Evolutionary conservation across 2,113 vertebrate genomes (phyloP), one percentile per base, ranked within the genome.

Genomic region (Marcusenius ussheri): DNA sequence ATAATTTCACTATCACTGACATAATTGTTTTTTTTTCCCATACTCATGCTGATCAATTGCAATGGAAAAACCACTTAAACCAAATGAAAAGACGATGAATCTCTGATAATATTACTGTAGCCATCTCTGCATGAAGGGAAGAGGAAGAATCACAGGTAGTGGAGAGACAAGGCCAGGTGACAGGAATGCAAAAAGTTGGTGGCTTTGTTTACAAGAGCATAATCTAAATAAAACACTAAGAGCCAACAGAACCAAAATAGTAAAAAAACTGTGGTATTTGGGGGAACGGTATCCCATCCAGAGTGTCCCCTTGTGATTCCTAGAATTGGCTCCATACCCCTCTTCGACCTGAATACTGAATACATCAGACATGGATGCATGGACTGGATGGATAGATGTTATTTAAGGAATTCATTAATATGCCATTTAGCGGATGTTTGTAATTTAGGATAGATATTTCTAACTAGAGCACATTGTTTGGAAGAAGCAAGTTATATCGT

Each of bases 1-100:
- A 91, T 91, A 35, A 91, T 90, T 91, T 90, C 66, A 87, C 85
- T 90, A 91, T 91, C 62, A 83, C 27, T 19, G 58, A 83, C 45
- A 8, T 90, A 90, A 92, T 90, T 90, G 89, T 51, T 86, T 89
- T 58, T 89, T 58, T 90, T 6, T 9, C 62, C 15, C 15, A n/a
- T 46, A 27, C 88, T 74, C 90, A 3, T 11, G 90, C 47, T 90
- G 90, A 84, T 90, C 51, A 77, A 39, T 91, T 87, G 83, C n/a
- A 53, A 86, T 84, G 56, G 53, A 89, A 90, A 88, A 91, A 42
- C 51, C 84, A 42, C 56, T 58, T 85, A 58, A 56, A 87, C 42
- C 83, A 84, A 49, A 88, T 74, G 83, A 88, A 62, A 88, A 66
- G 31, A 90, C 89, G 80, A 87, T 6, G 74, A 62, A 91, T 80